Base-by-base conservation (phyloP, 2,113 vertebrate genomes). In the Istiophorus platypterus region DNA sequence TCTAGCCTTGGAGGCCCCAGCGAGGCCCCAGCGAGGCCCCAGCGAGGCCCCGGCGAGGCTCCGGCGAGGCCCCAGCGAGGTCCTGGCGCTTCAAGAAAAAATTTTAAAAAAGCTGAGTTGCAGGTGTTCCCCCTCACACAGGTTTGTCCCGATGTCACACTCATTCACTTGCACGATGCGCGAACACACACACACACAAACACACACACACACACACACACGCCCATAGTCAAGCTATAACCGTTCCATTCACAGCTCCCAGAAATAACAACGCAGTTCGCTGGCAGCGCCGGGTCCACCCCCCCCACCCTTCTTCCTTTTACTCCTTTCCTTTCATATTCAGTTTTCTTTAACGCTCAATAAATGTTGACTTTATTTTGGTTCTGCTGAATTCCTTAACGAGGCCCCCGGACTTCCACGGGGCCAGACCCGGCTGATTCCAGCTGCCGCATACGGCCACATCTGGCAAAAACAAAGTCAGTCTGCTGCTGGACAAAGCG, bases 301-400 rank as follows among this genome's bases (percentile, higher is more conserved):
- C 58, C 66, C 67, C 65, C 65, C 72, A 29, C 45, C 84, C 66
- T 72, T 66, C 27, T 57, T 71, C n/a, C n/a, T 77, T 54, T 57
- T 64, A 45, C 72, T 70, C 42, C 68, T 76, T 71, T 59, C 71
- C 85, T 84, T 80, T 89, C 88, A 88, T 86, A 86, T 85, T 75
- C 52, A 42, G 82, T 71, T 89, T 89, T 85, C 87, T 80, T 91
- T 72, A 57, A 85, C 81, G 87, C 68, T 78, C 82, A 77, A 90
- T 76, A 90, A 93, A 91, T 90, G 87, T 90, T 90, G 86, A 91
- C 83, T 91, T 86, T 93, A 91, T 88, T 92, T 91, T 87, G 78
- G 89, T 88, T 89, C 88, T 75, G 85, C 78, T 74, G 76, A 69
- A 84, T 89, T 88, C 88, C 71, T 83, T 66, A 80, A 64, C 29